Evolutionary conservation across 2,888 invertebrate genomes (phyloP).

Genomic region (Andrena camellia): DNA sequence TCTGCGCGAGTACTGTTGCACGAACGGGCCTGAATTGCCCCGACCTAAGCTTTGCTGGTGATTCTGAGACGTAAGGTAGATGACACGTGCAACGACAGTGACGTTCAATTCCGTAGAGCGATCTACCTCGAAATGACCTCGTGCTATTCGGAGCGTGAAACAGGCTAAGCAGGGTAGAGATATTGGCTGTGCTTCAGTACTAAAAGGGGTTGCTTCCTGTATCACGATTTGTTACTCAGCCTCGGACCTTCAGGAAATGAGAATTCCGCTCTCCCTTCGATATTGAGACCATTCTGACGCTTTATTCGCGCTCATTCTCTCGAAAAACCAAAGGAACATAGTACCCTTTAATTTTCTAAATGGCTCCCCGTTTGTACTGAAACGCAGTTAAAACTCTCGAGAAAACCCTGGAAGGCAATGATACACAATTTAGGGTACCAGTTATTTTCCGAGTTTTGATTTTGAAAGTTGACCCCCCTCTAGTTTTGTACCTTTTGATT

Average conservation of each 20-base stretch:
- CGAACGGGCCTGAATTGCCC: neutral
- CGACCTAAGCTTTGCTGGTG: slow-evolving; percentile 7
- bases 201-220: slow-evolving; percentile 64
- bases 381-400: too few relatives aligned
- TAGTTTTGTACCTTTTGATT: too few relatives aligned
- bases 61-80: slow-evolving; percentile 43
- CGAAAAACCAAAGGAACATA: slow-evolving; percentile 28
- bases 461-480: too few relatives aligned
- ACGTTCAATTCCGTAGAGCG: slow-evolving; percentile 67
- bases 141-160: slow-evolving; percentile 67
- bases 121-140: slow-evolving; percentile 66
- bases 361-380: slow-evolving; percentile 6
- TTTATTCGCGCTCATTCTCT: slow-evolving; percentile 26
- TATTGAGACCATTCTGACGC: slow-evolving; percentile 42
- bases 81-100: slow-evolving; percentile 55
- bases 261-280: slow-evolving; percentile 46
- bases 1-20: neutral
- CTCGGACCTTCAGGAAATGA: slow-evolving; percentile 61
- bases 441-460: too few relatives aligned
- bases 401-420: too few relatives aligned
- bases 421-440: too few relatives aligned
- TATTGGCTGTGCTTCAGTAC: slow-evolving; percentile 60
- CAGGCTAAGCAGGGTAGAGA: slow-evolving; percentile 65
- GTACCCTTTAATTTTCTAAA: slow-evolving; percentile 35
- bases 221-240: slow-evolving; percentile 66